A percentile compares a stretch with the other conserved stretches of the same genome.
Evolutionary conservation across 2,797 vertebrate genomes (phyloP).

Genomic region (Propithecus deckenii): DNA sequence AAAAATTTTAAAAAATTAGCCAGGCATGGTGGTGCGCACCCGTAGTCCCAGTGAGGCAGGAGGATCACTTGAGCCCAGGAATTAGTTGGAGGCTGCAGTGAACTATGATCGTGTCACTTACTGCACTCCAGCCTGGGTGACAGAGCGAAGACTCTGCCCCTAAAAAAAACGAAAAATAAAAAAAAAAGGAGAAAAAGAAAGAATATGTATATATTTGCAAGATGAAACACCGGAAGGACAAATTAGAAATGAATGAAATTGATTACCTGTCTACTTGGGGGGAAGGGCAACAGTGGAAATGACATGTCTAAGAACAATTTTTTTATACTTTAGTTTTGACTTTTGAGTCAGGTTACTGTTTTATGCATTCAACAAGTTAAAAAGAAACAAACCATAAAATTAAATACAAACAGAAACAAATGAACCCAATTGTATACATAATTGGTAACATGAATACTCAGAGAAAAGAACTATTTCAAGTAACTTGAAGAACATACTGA

Average conservation of each 20-base stretch:
- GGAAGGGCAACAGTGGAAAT: not conserved
- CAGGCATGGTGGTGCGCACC: not conserved
- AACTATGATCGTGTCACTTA: not conserved
- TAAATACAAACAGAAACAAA: constrained; percentile 15
- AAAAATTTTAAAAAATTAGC: not conserved
- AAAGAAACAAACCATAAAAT: not conserved
- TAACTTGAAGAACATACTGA: not conserved
- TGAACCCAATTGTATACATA: not conserved
- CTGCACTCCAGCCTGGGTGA: not conserved
- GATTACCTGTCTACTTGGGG: not conserved
- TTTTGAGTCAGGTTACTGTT: not conserved
- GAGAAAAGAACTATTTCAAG: not conserved
- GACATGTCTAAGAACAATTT: not conserved
- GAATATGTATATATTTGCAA: not conserved
- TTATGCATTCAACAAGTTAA: not conserved
- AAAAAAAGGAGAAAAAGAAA: not conserved
- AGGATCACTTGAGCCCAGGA: not conserved
- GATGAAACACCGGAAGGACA: not conserved
- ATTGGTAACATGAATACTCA: not conserved
- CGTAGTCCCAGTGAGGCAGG: not conserved
- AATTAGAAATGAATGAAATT: not conserved
- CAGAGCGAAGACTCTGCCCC: too few relatives aligned
- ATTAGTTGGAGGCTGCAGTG: not conserved
- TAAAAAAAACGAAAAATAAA: not conserved
- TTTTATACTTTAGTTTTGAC: not conserved